Evolutionary conservation across 2,888 invertebrate species (phyloP), one percentile per base, ranked within the genome.

Genomic region (Smittia aterrima): DNA sequence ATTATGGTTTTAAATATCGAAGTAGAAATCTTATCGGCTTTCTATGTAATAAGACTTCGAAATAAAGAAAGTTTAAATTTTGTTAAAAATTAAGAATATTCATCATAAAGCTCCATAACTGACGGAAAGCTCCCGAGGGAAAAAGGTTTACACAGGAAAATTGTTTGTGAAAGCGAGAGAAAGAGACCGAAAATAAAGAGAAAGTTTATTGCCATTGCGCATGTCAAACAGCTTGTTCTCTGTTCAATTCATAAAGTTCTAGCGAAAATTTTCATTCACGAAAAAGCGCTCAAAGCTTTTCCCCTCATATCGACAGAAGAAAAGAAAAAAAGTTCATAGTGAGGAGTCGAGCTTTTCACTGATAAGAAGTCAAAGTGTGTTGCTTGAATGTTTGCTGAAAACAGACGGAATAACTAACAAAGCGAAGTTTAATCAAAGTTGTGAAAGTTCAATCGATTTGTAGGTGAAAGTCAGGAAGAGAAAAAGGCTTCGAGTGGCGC

Each of bases 231-330:
- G n/a, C n/a, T n/a, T n/a, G 18, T 47, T 47, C 47, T 13, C 47
- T n/a, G 13, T 58, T 58, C n/a, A n/a, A 58, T 58, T 58, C 58
- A 58, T 58, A 58, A 58, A 58, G 22, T 47, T 47, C n/a, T 47
- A 1, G 58, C 18, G 22, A 58, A 58, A 58, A 58, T 18, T 47
- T 47, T 58, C 58, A 58, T 58, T 58, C 58, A 58, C 18, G 58
- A 58, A 47, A 47, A 58, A 20, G 58, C 58, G 47, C 16, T 47
- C n/a, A 58, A 18, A 58, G 58, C 58, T 58, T 22, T 58, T 58
- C 58, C 58, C 58, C 58, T 58, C 58, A 47, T 3, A n/a, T 2
- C 16, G 47, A 38, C 38, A 38, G 38, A 38, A 38, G 6, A 38
- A 47, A 47, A 47, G 16, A 47, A 22, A 58, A 58, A 58, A 58